phyloP scores from a whole-genome alignment of 2,113 vertebrate genomes.

The Pica pica region DNA sequence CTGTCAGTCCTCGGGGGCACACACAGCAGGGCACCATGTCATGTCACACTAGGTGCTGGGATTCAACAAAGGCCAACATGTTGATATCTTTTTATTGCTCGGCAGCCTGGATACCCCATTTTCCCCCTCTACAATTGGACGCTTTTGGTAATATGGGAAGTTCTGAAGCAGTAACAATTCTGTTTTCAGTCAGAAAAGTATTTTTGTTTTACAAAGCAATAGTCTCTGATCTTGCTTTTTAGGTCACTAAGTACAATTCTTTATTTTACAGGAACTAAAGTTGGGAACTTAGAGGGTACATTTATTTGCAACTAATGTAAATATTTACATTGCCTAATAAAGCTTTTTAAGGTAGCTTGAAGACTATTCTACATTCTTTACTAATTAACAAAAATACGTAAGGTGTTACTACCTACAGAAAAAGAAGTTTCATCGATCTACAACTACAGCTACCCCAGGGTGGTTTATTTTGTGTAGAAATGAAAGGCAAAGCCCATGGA shows the following conservation, averaged over 20 bases:
- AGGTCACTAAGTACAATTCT: background rate
- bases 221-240: background rate
- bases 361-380: background rate
- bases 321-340: background rate
- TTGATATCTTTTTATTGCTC: constrained; percentile 74
- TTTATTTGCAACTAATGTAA: background rate
- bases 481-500: background rate
- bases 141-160: background rate
- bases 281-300: background rate
- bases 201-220: background rate
- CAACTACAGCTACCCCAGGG: background rate
- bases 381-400: background rate
- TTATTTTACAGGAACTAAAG: background rate
- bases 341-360: background rate
- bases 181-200: background rate
- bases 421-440: background rate
- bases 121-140: background rate
- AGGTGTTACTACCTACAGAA: background rate
- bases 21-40: constrained; percentile 70
- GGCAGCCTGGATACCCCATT: constrained; percentile 36
- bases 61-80: constrained; percentile 69
- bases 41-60: constrained; percentile 71
- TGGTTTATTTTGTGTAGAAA: background rate
- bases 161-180: background rate
- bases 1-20: constrained; percentile 56